Conservation (phyloP, 2,797 vertebrate genomes). For the Synanceia verrucosa region DNA sequence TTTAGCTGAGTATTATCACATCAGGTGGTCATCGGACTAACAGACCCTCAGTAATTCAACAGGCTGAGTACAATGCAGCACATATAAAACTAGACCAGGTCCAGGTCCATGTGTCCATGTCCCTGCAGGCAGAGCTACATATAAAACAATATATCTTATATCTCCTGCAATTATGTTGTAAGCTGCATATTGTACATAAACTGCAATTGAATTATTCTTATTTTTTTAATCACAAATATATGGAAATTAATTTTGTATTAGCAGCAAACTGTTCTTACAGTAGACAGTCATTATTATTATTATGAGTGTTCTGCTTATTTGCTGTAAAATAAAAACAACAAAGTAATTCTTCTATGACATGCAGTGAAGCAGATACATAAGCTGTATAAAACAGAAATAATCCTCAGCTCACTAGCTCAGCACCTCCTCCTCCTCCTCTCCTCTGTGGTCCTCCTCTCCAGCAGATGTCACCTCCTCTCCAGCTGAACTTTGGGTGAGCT, state of each 20-base stretch:
- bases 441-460: conserved; percentile 46
- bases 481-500: neutral
- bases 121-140: no score
- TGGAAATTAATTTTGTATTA: neutral
- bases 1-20: neutral
- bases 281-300: neutral
- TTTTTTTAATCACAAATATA: neutral
- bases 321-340: neutral
- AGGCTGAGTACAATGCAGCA: neutral
- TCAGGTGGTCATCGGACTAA: neutral
- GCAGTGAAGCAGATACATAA: neutral
- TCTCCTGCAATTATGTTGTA: no score
- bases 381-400: neutral
- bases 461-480: conserved; percentile 38
- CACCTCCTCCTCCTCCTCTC: no score
- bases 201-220: neutral
- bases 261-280: neutral
- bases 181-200: neutral
- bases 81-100: no score
- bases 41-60: neutral
- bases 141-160: no score
- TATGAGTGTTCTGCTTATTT: no score
- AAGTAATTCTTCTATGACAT: neutral
- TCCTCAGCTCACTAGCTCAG: no score
- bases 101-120: no score